phyloP scores from a whole-genome alignment of 2,888 invertebrate species.

The Seira ritae region DNA sequence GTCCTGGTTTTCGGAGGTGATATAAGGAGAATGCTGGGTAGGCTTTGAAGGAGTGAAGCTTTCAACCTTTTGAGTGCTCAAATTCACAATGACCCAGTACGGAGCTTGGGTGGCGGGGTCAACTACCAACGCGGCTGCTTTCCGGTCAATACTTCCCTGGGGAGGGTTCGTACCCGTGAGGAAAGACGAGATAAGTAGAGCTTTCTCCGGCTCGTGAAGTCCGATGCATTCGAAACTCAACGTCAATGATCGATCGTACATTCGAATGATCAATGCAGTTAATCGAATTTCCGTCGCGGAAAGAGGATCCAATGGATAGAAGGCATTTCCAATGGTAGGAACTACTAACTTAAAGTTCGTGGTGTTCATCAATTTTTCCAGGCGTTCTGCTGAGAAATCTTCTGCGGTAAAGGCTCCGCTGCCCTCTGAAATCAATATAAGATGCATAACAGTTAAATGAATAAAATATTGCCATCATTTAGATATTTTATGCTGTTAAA shows the following conservation, averaged over 20 bases:
- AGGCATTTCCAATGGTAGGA: background rate
- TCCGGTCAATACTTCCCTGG: background rate
- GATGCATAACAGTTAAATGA: too few species aligned
- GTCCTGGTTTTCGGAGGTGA: slow-evolving; percentile 1
- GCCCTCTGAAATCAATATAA: background rate
- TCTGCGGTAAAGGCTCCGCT: background rate
- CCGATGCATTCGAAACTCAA: slow-evolving; percentile 31
- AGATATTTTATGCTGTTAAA: too few species aligned
- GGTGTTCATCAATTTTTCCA: slow-evolving; percentile 1
- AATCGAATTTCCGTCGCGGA: slow-evolving; percentile 33
- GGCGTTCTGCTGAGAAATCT: background rate
- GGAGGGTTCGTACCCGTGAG: slow-evolving; percentile 19
- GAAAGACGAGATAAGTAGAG: slow-evolving; percentile 28
- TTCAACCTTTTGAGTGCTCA: slow-evolving; percentile 27
- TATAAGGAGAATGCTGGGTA: background rate
- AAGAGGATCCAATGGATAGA: slow-evolving; percentile 52
- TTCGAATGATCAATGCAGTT: slow-evolving; percentile 30
- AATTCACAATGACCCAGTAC: slow-evolving; percentile 32
- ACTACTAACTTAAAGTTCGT: background rate
- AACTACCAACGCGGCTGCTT: background rate
- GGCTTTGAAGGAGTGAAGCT: background rate
- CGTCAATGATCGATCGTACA: background rate
- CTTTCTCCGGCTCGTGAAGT: slow-evolving; percentile 54
- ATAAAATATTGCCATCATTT: too few species aligned
- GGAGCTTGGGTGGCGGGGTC: slow-evolving; percentile 6